These are phyloP conservation scores for Oceanodroma leucorhoa DNA, from an alignment of 2,797 vertebrate genomes.

Conservation along the genomic window DNA sequence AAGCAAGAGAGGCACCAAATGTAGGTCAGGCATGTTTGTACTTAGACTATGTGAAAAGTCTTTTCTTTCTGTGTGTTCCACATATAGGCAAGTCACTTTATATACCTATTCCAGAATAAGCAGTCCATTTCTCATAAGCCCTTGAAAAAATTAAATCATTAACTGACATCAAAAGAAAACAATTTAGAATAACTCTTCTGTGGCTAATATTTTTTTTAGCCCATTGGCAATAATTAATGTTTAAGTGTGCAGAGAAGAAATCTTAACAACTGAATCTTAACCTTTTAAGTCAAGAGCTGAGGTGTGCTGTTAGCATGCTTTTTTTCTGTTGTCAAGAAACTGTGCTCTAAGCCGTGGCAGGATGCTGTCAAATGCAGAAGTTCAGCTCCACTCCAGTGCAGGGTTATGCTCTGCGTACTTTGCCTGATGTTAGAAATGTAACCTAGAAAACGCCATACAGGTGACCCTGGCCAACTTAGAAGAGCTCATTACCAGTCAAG, in stretches of 20 bases:
- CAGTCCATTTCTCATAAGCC: neutral
- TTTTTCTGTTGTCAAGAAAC: neutral
- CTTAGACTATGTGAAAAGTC: neutral
- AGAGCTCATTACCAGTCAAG: neutral
- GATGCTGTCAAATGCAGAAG: neutral
- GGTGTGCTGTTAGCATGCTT: neutral
- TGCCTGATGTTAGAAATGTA: neutral
- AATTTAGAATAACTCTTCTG: neutral
- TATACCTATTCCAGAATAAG: neutral
- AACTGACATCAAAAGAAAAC: neutral
- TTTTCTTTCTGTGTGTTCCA: neutral
- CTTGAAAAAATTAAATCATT: conserved; percentile 23
- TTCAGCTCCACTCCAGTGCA: neutral
- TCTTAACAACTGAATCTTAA: neutral
- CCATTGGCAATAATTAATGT: neutral
- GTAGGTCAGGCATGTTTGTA: neutral
- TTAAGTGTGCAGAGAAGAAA: neutral
- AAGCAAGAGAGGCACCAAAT: neutral
- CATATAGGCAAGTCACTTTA: neutral
- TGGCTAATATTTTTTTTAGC: neutral
- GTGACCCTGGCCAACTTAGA: neutral
- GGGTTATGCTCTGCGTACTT: neutral
- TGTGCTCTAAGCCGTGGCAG: neutral
- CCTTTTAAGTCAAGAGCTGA: neutral
- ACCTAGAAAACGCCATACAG: neutral